Conservation (phyloP, 2,888 invertebrate species). For the Drosophila acutilabella region DNA sequence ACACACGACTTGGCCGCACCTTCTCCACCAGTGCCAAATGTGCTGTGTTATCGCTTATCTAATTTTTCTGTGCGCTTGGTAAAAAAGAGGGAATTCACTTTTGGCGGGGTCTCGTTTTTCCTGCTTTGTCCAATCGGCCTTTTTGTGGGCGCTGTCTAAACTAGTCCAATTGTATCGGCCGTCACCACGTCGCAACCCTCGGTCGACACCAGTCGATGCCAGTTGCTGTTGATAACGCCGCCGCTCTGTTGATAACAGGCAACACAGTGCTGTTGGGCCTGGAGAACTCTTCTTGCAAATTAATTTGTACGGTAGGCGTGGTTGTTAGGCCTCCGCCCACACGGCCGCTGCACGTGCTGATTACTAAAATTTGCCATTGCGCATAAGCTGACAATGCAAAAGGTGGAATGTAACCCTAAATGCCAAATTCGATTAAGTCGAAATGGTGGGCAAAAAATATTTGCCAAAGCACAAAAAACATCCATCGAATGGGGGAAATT, state of each 20-base stretch:
- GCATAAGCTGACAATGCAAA: slow-evolving; percentile 43
- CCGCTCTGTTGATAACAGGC: slow-evolving; percentile 56
- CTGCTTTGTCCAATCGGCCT: slow-evolving; percentile 80
- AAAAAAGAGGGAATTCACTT: slow-evolving; percentile 86
- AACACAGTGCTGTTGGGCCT: slow-evolving; percentile 33
- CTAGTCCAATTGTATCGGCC: slow-evolving; percentile 74
- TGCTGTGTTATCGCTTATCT: slow-evolving; percentile 50
- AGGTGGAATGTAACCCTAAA: slow-evolving; percentile 1
- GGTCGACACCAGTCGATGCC: slow-evolving; percentile 47
- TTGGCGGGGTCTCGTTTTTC: slow-evolving; percentile 85
- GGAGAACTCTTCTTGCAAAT: slow-evolving; percentile 69
- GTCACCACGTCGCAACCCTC: slow-evolving; percentile 61
- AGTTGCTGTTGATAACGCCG: slow-evolving; percentile 58
- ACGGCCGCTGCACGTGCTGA: slow-evolving; percentile 63
- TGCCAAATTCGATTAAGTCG: slow-evolving; percentile 17
- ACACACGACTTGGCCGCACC: slow-evolving; percentile 52
- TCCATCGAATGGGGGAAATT: slow-evolving; percentile 19
- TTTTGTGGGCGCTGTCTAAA: slow-evolving; percentile 74
- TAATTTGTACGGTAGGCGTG: slow-evolving; percentile 76
- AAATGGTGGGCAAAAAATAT: slow-evolving; percentile 14
- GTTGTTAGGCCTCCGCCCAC: slow-evolving; percentile 80
- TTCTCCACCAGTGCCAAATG: slow-evolving; percentile 67
- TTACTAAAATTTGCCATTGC: slow-evolving; percentile 65
- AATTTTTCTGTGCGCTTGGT: slow-evolving; percentile 81
- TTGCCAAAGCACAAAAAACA: slow-evolving; percentile 22